Percentiles rank a stretch among this genome's conserved stretches.
These are phyloP conservation scores for Maylandia zebra DNA, from an alignment of 2,113 vertebrate genomes.

Conservation along the genomic window DNA sequence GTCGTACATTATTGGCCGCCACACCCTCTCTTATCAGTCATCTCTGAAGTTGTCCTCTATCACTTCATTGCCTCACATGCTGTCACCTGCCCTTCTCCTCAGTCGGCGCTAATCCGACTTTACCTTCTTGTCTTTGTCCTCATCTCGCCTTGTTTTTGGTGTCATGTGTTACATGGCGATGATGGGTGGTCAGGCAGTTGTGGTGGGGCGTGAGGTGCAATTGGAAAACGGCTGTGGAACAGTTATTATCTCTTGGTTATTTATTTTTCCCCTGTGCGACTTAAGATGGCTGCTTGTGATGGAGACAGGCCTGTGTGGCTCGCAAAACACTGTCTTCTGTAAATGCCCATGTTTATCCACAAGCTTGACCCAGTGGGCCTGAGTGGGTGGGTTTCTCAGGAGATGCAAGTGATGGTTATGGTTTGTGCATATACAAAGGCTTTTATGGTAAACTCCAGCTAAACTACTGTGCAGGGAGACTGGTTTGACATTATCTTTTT, in stretches of 20 bases:
- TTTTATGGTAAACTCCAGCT: slow-evolving; percentile 28
- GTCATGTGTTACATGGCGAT: neutral
- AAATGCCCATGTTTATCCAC: slow-evolving; percentile 71
- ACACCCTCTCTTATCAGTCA: slow-evolving; percentile 6
- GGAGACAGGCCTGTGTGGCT: slow-evolving; percentile 60
- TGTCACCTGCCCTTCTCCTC: neutral
- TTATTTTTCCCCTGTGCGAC: slow-evolving; percentile 62
- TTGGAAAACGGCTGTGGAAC: slow-evolving; percentile 5
- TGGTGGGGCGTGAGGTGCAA: neutral
- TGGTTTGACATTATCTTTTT: slow-evolving; percentile 18
- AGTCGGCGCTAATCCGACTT: neutral
- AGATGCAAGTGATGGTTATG: neutral
- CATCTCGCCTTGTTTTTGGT: slow-evolving; percentile 27
- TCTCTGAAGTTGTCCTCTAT: slow-evolving; percentile 10
- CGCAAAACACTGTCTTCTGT: slow-evolving; percentile 42
- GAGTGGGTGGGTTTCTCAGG: neutral
- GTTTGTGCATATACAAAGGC: neutral
- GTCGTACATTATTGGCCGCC: neutral
- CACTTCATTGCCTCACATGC: neutral
- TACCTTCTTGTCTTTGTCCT: neutral
- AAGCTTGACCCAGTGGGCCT: slow-evolving; percentile 59
- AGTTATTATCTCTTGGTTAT: slow-evolving; percentile 55
- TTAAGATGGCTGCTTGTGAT: slow-evolving; percentile 72
- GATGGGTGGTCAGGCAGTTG: neutral
- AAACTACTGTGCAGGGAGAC: slow-evolving; percentile 14